Base-by-base conservation (phyloP, 2,113 vertebrate genomes). In the Sisor rabdophorus region DNA sequence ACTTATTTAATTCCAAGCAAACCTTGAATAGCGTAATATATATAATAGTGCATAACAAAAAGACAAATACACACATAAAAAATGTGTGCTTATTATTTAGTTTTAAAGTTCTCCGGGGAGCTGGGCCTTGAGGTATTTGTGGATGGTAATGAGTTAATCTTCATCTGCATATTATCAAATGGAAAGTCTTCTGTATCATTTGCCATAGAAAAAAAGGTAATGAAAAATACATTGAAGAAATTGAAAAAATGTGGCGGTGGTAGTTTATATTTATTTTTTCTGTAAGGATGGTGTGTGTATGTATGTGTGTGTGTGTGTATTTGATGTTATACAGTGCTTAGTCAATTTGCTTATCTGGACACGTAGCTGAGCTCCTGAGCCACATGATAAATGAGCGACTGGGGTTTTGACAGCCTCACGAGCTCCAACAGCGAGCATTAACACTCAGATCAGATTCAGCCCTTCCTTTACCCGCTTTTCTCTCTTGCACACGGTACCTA, bases 301-400 rank as follows among this genome's bases (percentile, higher is more conserved):
- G 54, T 16, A 48, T 11, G 11, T 69, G n/a, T 36, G 32, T 36
- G 32, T 36, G 32, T 36, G 32, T 36, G 32, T 36, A 7, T 36
- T 3, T 36, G 32, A n/a, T n/a, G n/a, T n/a, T n/a, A n/a, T 22
- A 19, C 26, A 17, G 54, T 59, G 22, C n/a, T 52, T 59, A 54
- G 9, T 17, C 19, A 24, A 58, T 76, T 22, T 48, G 65, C 7
- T 2, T 59, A 77, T 55, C 75, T 68, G 47, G 70, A 20, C 73
- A 80, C 75, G 76, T 52, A 28, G 47, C 24, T 68, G 68, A 54
- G 68, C 68, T 71, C 68, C 26, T 22, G 52, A 55, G 69, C 12
- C 80, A 74, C 76, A 78, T 78, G 69, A 78, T 71, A 48, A 68
- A 77, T 78, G 56, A 61, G 44, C 17, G 30, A 63, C 44, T 13